These are phyloP conservation scores for Cephus pulcher DNA, from an alignment of 2,888 invertebrate species.

Conservation along the genomic window DNA sequence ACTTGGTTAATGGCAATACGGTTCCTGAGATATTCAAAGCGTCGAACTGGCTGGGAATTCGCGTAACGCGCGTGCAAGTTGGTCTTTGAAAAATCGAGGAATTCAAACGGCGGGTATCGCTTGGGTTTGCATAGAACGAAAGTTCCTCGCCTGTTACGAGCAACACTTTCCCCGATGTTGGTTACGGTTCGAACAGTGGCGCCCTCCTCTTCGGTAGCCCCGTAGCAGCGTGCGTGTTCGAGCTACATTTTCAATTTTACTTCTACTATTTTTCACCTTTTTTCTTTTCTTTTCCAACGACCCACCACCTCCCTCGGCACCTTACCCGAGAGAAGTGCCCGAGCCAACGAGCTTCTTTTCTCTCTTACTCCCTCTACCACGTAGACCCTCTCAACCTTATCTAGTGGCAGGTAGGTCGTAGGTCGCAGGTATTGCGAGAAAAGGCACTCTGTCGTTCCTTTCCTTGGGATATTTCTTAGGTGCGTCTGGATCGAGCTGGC, in stretches of 20 bases:
- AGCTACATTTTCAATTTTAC: slow-evolving; percentile 39
- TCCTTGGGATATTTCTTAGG: not conserved
- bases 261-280: slow-evolving; percentile 31
- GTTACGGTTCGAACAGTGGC: slow-evolving; percentile 11
- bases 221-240: slow-evolving; percentile 20
- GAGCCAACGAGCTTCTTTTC: not conserved
- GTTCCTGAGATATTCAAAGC: not conserved
- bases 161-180: slow-evolving; percentile 33
- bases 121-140: slow-evolving; percentile 50
- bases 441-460: not conserved
- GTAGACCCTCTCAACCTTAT: not conserved
- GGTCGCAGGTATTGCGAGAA: not conserved
- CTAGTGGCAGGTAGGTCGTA: not conserved
- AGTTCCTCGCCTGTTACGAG: slow-evolving; percentile 24
- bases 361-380: not conserved
- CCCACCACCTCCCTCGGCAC: not conserved
- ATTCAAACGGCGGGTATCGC: slow-evolving; percentile 42
- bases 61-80: slow-evolving; percentile 30
- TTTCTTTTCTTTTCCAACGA: slow-evolving; percentile 4
- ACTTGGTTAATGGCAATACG: not conserved
- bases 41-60: not conserved
- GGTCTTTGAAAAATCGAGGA: slow-evolving; percentile 46
- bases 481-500: not conserved
- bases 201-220: not conserved
- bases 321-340: not conserved